A percentile compares a stretch with the other conserved stretches of the same genome.
Conservation (phyloP, 1,140 invertebrate species). For the Whitmania pigra region DNA sequence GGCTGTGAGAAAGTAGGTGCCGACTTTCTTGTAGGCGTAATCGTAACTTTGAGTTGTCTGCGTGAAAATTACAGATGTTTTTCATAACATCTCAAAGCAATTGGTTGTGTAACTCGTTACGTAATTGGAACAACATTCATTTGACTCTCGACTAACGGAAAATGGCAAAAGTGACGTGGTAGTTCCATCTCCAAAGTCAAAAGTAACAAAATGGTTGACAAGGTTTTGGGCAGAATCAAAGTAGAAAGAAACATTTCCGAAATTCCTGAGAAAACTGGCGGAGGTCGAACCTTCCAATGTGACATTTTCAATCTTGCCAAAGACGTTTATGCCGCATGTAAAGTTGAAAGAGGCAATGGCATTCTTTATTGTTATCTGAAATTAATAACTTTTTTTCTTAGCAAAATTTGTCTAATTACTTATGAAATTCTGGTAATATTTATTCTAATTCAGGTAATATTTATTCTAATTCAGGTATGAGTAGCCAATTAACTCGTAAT, state of each 20-base stretch:
- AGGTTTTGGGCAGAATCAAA: slow-evolving; percentile 22
- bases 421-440: no score
- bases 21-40: slow-evolving; percentile 26
- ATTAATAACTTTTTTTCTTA: neutral
- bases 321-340: slow-evolving; percentile 26
- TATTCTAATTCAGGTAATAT: no score
- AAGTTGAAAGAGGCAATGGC: slow-evolving; percentile 27
- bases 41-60: slow-evolving; percentile 17
- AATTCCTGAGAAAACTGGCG: slow-evolving; percentile 29
- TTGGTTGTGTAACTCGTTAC: no score
- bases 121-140: no score
- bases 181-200: slow-evolving; percentile 29
- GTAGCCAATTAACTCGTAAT: no score
- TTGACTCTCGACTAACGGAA: neutral
- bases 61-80: neutral
- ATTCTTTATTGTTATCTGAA: slow-evolving; percentile 29
- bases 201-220: slow-evolving; percentile 25
- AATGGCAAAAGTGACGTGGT: neutral
- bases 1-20: slow-evolving; percentile 26
- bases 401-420: no score
- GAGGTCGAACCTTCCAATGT: slow-evolving; percentile 19
- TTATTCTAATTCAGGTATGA: no score
- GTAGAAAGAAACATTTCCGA: slow-evolving; percentile 26
- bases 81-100: no score
- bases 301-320: slow-evolving; percentile 28